Percentiles rank a stretch among this genome's conserved stretches.
Conservation (phyloP, 2,797 vertebrate species). For the Hoplostethus mediterraneus region DNA sequence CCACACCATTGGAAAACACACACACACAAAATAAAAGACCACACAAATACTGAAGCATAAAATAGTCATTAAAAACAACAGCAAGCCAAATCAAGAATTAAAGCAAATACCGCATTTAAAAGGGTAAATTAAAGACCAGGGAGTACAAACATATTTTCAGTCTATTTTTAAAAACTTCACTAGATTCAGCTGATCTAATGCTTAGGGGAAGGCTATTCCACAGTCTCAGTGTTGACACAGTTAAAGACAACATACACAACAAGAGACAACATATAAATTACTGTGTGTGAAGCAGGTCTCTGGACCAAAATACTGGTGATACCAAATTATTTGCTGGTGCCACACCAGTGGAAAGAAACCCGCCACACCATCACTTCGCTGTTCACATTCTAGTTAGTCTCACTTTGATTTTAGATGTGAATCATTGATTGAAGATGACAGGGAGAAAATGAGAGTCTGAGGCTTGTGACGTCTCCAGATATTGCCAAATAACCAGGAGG, state of each 20-base stretch:
- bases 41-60: no score
- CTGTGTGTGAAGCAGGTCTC: slow-evolving; percentile 29
- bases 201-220: no score
- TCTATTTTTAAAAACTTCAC: no score
- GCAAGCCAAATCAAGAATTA: no score
- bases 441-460: slow-evolving; percentile 82
- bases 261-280: slow-evolving; percentile 34
- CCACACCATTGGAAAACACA: slow-evolving; percentile 11
- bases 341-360: slow-evolving; percentile 9
- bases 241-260: no score
- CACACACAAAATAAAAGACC: no score
- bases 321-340: slow-evolving; percentile 28
- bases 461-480: slow-evolving; percentile 78
- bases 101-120: no score
- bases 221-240: no score
- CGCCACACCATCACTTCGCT: slow-evolving; percentile 46
- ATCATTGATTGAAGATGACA: slow-evolving; percentile 82
- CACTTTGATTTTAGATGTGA: slow-evolving; percentile 73
- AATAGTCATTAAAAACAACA: no score
- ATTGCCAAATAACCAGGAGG: slow-evolving; percentile 80
- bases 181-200: no score
- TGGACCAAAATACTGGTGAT: slow-evolving; percentile 35
- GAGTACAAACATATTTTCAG: no score
- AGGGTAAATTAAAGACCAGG: no score
- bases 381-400: slow-evolving; percentile 51